Evolutionary conservation across 2,888 invertebrate genomes (phyloP), one percentile per base, ranked within the genome.

Genomic region (Lamproptera curius): DNA sequence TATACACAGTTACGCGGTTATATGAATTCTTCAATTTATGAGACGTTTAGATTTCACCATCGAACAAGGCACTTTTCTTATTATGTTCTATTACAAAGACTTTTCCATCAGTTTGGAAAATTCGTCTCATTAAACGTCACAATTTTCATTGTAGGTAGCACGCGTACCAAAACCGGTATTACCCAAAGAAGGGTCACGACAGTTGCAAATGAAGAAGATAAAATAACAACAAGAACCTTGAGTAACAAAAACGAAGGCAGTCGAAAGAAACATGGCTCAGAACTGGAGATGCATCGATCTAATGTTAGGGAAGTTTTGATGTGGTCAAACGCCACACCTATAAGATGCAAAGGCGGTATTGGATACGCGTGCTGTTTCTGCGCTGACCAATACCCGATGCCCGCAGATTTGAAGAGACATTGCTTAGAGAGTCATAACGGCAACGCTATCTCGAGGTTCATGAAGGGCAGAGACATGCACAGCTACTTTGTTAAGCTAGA

Each of bases 301-400:
- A 73, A 70, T 47, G 54, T 70, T 9, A 56, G 63, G 47, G 61
- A 63, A 46, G 59, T 71, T 45, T 53, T 73, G 23, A 49, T 57
- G 16, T 63, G 58, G 31, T 67, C 76, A 0, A 78, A 74, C 39
- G 75, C 74, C 0, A 73, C 74, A 0, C 73, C 73, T 0, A 69
- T 78, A 5, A 61, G 67, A 15, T 57, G 62, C 36, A 55, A 59
- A 17, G 62, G 63, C 1, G 62, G 62, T 1, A 56, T 62, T 3
- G 73, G 73, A 0, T 77, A 70, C 50, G 52, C 61, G 0, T 76
- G 76, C 47, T 63, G 65, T 28, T 77, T 66, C 46, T 76, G 77
- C 44, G 14, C 60, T 1, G 51, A 64, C 2, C 62, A 65, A 13
- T 74, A 59, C 42, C 57, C 57, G 0, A 54, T 66, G 13, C 65